phyloP scores from a whole-genome alignment of 2,797 vertebrate genomes.

The Notoglanidium macrostoma region DNA sequence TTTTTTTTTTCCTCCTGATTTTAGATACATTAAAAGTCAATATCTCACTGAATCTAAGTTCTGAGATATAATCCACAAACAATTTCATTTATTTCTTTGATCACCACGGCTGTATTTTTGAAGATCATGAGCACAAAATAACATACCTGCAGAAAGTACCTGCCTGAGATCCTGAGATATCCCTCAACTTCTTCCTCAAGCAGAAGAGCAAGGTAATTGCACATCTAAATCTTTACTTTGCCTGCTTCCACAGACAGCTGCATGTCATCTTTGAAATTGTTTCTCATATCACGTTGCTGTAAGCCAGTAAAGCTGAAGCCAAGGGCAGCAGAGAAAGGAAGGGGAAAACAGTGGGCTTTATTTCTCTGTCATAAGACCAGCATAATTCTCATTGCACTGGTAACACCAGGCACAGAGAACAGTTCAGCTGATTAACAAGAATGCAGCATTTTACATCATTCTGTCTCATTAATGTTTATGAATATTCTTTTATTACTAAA shows the following conservation, averaged over 20 bases:
- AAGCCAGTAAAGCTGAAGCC: conserved; percentile 53
- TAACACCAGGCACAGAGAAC: conserved; percentile 61
- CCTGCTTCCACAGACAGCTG: conserved; percentile 44
- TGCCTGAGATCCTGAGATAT: conserved; percentile 56
- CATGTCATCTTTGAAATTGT: conserved; percentile 61
- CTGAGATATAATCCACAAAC: conserved; percentile 59
- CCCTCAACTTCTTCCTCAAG: conserved; percentile 50
- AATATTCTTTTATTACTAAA: conserved; percentile 33
- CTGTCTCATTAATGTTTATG: conserved; percentile 44
- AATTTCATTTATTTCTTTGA: conserved; percentile 42
- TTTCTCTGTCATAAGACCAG: conserved; percentile 76
- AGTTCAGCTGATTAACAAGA: conserved; percentile 68
- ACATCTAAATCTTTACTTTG: conserved; percentile 50
- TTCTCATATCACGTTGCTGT: conserved; percentile 66
- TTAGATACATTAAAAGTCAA: conserved; percentile 59
- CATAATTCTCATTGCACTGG: conserved; percentile 70
- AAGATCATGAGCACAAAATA: conserved; percentile 71
- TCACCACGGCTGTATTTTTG: conserved; percentile 67
- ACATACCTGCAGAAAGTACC: conserved; percentile 70
- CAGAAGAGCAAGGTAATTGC: conserved; percentile 61
- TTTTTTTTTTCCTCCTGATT: conserved; percentile 42
- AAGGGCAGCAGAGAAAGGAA: conserved; percentile 64
- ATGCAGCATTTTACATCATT: conserved; percentile 50
- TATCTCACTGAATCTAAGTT: conserved; percentile 64
- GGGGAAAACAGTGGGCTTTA: conserved; percentile 67